Percentiles rank a stretch among this genome's conserved stretches.
Conservation (phyloP, 2,888 invertebrate genomes). For the Drosophila barbarae region DNA sequence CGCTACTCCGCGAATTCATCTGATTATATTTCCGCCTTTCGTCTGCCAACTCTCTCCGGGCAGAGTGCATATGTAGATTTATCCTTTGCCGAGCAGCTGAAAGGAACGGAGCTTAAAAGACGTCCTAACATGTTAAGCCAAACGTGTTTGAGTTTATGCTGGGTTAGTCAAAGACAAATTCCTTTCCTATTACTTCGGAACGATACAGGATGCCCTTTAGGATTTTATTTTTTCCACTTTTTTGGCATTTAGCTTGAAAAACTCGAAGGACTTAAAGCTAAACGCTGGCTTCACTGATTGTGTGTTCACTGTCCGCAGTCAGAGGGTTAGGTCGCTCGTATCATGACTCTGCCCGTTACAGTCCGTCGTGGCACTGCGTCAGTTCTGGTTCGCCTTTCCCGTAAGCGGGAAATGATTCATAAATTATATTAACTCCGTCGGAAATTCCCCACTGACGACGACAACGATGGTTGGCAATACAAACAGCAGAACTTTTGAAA, state of each 20-base stretch:
- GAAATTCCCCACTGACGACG: slow-evolving; percentile 42
- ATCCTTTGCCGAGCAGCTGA: slow-evolving; percentile 28
- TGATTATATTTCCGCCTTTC: slow-evolving; percentile 47
- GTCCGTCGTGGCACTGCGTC: slow-evolving; percentile 2
- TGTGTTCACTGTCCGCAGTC: slow-evolving; percentile 5
- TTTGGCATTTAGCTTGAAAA: slow-evolving; percentile 12
- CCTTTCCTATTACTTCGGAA: slow-evolving; percentile 34
- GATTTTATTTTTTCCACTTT: not conserved
- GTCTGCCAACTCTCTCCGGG: slow-evolving; percentile 45
- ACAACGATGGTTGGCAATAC: slow-evolving; percentile 43
- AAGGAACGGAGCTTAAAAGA: slow-evolving; percentile 52
- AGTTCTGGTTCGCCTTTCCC: slow-evolving; percentile 4
- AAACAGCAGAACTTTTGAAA: slow-evolving; percentile 64
- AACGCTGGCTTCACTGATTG: slow-evolving; percentile 4
- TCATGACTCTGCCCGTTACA: slow-evolving; percentile 3
- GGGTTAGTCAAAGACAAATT: slow-evolving; percentile 70
- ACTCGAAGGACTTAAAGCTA: slow-evolving; percentile 10
- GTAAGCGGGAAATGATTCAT: slow-evolving; percentile 55
- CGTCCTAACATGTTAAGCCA: slow-evolving; percentile 66
- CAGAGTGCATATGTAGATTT: slow-evolving; percentile 46
- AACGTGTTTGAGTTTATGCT: slow-evolving; percentile 66
- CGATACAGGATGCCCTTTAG: slow-evolving; percentile 11
- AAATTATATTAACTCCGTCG: slow-evolving; percentile 62
- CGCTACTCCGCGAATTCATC: slow-evolving; percentile 20
- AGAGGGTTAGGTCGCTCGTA: not conserved